phyloP scores from a whole-genome alignment of 1,140 invertebrate species.

The Samia ricini region DNA sequence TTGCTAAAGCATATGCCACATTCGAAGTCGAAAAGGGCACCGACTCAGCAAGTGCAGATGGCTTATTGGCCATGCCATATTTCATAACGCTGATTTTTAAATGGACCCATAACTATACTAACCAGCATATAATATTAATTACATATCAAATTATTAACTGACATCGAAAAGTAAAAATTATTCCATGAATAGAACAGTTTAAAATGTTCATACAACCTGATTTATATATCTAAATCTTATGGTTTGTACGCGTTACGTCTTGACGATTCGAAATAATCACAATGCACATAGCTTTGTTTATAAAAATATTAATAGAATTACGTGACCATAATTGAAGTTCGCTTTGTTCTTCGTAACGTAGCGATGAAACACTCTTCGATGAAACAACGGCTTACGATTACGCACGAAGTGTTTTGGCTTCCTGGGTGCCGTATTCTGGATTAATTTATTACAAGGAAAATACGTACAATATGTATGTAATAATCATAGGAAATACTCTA shows the following conservation, averaged over 20 bases:
- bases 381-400: not conserved
- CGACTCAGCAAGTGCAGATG: too few species aligned
- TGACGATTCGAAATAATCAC: constrained; percentile 12
- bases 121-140: too few species aligned
- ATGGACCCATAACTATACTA: too few species aligned
- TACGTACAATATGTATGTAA: not conserved
- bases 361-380: constrained; percentile 19
- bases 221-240: not conserved
- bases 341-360: constrained; percentile 20
- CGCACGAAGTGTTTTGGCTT: not conserved
- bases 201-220: not conserved
- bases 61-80: too few species aligned
- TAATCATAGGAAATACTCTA: not conserved
- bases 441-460: constrained; percentile 2
- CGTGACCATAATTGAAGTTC: constrained; percentile 28
- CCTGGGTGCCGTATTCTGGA: constrained; percentile 1
- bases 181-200: too few species aligned
- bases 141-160: too few species aligned
- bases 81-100: too few species aligned
- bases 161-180: too few species aligned
- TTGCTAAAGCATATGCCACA: too few species aligned
- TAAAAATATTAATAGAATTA: constrained; percentile 35
- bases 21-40: too few species aligned
- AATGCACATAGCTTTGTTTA: constrained; percentile 36
- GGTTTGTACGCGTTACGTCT: not conserved